phyloP scores from a whole-genome alignment of 2,113 vertebrate species.

The Caloenas nicobarica region DNA sequence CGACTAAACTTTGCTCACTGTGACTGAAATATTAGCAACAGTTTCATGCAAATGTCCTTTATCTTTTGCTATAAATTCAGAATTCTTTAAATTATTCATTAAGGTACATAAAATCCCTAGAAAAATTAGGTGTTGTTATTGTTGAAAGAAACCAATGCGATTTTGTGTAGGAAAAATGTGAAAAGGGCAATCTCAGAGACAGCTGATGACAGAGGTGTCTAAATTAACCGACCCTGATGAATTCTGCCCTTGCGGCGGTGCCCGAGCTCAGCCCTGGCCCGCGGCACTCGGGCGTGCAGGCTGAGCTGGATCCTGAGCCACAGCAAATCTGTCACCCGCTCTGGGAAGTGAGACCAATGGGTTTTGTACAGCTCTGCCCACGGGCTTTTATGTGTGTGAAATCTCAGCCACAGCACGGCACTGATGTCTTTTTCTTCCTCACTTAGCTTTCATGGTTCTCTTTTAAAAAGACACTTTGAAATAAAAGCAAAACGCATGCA shows the following conservation, averaged over 20 bases:
- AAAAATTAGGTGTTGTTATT: neutral
- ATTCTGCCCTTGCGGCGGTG: neutral
- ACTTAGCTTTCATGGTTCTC: neutral
- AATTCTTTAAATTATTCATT: neutral
- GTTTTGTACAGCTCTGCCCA: neutral
- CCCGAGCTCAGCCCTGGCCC: neutral
- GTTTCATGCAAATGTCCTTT: neutral
- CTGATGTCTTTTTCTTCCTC: constrained; percentile 20
- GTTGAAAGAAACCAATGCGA: neutral
- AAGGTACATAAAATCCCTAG: neutral
- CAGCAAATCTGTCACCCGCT: neutral
- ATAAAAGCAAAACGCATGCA: neutral
- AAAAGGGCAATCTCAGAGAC: neutral
- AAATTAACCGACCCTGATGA: neutral
- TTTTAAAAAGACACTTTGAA: neutral
- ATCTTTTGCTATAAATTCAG: neutral
- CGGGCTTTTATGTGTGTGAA: constrained; percentile 22
- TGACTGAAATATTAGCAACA: neutral
- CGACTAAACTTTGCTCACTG: neutral
- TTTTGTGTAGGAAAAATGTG: neutral
- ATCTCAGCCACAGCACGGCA: neutral
- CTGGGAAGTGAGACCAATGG: constrained; percentile 45
- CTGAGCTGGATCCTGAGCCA: neutral
- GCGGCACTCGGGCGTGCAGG: neutral
- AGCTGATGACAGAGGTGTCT: neutral